Base-by-base conservation (phyloP, 2,113 vertebrate genomes). In the Microtus montanus region DNA sequence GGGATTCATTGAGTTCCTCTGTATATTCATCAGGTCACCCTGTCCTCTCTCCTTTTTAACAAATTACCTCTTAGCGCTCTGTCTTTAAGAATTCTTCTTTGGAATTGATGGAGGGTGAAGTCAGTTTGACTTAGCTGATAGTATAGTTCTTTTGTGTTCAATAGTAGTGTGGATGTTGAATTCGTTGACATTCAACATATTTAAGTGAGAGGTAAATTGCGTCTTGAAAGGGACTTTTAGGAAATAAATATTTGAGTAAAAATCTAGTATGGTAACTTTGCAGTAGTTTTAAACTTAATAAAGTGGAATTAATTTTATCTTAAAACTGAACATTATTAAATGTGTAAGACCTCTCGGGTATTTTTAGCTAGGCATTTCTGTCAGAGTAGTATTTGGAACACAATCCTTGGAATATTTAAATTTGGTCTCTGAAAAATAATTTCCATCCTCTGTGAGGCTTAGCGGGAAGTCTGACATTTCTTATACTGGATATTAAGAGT, bases 381-480 rank as follows among this genome's bases (percentile, higher is more conserved):
- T 96, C 91, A 96, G 71, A 20, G 41, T 93, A 91, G 49, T 95
- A 70, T 93, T 47, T 92, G 63, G 82, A 95, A 71, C 66, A 85
- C 79, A 92, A 10, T 92, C 68, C 90, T 96, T 96, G 80, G 44
- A 95, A 96, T 70, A 86, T 17, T 92, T 96, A 92, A 64, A 86
- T 94, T 97, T 98, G 96, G 71, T 93, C 97, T 97, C 88, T 96
- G 74, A 58, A 97, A 96, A 98, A 86, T 91, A 86, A 93, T 87
- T 96, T 94, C 87, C 93, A 94, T 97, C 68, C 49, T 95, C 95
- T n/a, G 92, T 95, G 97, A 98, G 96, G 86, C 96, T 97, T 98
- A 97, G 97, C 98, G 98, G 94, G 96, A 98, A 96, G 96, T 98
- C 96, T 98, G 97, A 97, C 97, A 97, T 86, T 97, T 94, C 79